These are phyloP conservation scores for Drosophila hamatofila DNA, from an alignment of 2,888 invertebrate genomes.

Conservation along the genomic window DNA sequence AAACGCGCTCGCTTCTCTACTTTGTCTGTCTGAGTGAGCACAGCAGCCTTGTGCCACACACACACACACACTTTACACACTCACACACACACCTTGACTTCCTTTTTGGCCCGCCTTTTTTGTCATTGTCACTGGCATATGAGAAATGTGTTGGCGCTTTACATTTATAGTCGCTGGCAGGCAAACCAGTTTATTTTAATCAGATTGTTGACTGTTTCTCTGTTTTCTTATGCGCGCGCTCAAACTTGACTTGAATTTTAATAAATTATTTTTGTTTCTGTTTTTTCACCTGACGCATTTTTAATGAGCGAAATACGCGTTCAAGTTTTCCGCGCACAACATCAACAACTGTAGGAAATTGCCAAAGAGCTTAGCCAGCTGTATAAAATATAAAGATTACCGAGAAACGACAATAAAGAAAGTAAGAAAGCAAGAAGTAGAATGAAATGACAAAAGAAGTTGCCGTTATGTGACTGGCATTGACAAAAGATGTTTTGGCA, in stretches of 20 bases:
- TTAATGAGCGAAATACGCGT: slow-evolving; percentile 64
- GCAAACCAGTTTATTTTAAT: slow-evolving; percentile 46
- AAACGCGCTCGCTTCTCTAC: slow-evolving; percentile 13
- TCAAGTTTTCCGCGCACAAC: slow-evolving; percentile 50
- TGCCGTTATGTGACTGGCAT: slow-evolving; percentile 54
- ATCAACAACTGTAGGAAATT: slow-evolving; percentile 25
- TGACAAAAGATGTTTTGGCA: slow-evolving; percentile 37
- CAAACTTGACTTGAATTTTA: slow-evolving; percentile 59
- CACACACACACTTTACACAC: slow-evolving; percentile 14
- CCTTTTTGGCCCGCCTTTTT: slow-evolving; percentile 20
- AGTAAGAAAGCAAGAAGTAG: not conserved
- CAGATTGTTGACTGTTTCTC: slow-evolving; percentile 47
- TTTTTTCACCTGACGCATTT: slow-evolving; percentile 58
- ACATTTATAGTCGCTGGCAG: slow-evolving; percentile 53
- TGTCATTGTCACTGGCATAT: slow-evolving; percentile 50
- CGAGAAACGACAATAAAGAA: not conserved
- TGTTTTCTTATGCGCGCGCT: slow-evolving; percentile 12
- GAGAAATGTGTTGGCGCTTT: slow-evolving; percentile 65
- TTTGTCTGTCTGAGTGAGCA: slow-evolving; percentile 36
- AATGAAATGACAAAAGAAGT: slow-evolving; percentile 55
- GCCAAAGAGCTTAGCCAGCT: slow-evolving; percentile 71
- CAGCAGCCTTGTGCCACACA: slow-evolving; percentile 43
- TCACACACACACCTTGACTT: slow-evolving; percentile 17
- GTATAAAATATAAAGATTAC: slow-evolving; percentile 75
- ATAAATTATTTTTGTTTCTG: slow-evolving; percentile 60